Evolutionary conservation across 2,888 invertebrate species (phyloP).

Genomic region (Meliscaeva auricollis): DNA sequence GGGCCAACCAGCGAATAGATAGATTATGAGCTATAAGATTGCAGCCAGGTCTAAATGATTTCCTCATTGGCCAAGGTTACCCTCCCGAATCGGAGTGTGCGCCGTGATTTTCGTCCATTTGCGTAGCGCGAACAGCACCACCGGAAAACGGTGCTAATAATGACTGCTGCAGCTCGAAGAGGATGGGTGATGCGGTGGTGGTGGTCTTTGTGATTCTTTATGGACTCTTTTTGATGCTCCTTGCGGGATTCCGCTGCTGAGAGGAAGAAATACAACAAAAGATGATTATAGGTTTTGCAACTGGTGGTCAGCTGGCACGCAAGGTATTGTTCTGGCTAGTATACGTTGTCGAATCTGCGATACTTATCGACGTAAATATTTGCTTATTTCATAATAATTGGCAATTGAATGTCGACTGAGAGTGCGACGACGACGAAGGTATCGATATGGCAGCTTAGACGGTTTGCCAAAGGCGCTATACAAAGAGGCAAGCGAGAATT

Average conservation of each 20-base stretch:
- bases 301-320: constrained; percentile 76
- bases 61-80: constrained; percentile 74
- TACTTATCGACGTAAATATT: constrained; percentile 76
- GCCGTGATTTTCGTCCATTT: constrained; percentile 63
- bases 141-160: constrained; percentile 70
- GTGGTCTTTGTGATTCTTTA: constrained; percentile 63
- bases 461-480: constrained; percentile 33
- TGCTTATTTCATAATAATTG: constrained; percentile 76
- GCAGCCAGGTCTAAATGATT: constrained; percentile 66
- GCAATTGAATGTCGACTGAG: constrained; percentile 73
- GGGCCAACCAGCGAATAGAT: constrained; percentile 25
- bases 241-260: constrained; percentile 21
- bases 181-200: constrained; percentile 51
- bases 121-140: constrained; percentile 66
- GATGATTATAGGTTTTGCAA: constrained; percentile 74
- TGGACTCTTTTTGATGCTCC: constrained; percentile 45
- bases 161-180: constrained; percentile 37
- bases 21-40: constrained; percentile 65
- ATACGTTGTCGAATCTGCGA: constrained; percentile 58
- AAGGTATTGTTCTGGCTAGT: constrained; percentile 61
- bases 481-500: not conserved
- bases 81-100: constrained; percentile 34
- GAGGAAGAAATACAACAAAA: constrained; percentile 59
- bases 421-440: constrained; percentile 20
- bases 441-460: not conserved